Conservation (phyloP, 2,888 invertebrate species). For the Drosophila diplacantha region DNA sequence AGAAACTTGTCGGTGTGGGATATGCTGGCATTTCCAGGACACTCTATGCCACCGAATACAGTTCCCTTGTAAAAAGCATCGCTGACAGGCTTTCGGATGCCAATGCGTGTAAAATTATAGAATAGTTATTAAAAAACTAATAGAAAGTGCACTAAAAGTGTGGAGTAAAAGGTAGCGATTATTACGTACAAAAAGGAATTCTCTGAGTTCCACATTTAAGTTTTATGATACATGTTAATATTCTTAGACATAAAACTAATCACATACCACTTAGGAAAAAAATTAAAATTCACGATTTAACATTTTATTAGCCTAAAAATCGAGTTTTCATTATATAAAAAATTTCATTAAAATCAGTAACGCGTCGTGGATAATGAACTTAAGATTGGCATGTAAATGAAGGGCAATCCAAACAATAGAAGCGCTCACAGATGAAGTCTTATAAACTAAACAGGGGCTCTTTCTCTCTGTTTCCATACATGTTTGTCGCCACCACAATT, state of each 20-base stretch:
- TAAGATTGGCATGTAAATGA: neutral
- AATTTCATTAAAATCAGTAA: conserved; percentile 39
- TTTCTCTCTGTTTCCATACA: neutral
- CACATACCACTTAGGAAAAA: neutral
- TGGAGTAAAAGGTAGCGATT: neutral
- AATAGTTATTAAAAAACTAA: neutral
- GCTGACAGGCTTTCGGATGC: conserved; percentile 10
- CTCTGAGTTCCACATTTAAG: neutral
- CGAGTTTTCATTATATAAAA: conserved; percentile 37
- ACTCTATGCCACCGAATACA: conserved; percentile 58
- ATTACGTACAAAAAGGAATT: neutral
- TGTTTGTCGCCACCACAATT: conserved; percentile 26
- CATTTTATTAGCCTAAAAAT: conserved; percentile 55
- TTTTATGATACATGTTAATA: neutral
- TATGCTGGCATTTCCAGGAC: conserved; percentile 46
- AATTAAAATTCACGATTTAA: conserved; percentile 46
- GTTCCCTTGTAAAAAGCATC: conserved; percentile 52
- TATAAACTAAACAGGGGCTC: conserved; percentile 34
- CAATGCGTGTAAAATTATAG: neutral
- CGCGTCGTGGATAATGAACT: conserved; percentile 19
- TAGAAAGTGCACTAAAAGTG: neutral
- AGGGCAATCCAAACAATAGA: conserved; percentile 1
- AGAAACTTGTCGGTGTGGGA: conserved; percentile 44
- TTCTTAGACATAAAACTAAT: neutral
- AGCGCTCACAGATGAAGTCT: conserved; percentile 17